These are phyloP conservation scores for Argentina silus DNA, from an alignment of 2,797 vertebrate genomes.

Conservation along the genomic window DNA sequence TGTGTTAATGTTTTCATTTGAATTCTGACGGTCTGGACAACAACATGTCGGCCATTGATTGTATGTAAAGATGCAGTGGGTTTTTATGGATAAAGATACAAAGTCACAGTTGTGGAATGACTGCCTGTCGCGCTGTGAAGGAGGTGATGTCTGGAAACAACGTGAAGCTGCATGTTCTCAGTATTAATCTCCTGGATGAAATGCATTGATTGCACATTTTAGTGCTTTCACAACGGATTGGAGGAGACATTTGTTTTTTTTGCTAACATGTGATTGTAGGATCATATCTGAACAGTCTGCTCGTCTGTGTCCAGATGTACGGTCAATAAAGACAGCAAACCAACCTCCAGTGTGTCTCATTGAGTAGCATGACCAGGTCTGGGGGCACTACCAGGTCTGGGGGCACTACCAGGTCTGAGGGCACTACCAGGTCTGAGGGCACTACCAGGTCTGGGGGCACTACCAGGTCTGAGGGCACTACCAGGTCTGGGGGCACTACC, in stretches of 20 bases:
- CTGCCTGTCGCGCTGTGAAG: not conserved
- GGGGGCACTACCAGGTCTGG: too few relatives aligned
- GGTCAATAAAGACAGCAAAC: slow-evolving; percentile 10
- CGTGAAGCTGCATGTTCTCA: not conserved
- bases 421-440: too few relatives aligned
- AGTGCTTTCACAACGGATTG: not conserved
- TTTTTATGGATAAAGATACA: not conserved
- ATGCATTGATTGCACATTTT: slow-evolving; percentile 13
- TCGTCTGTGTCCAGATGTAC: not conserved
- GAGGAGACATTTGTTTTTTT: not conserved
- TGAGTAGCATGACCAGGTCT: too few relatives aligned
- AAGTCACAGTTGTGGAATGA: not conserved
- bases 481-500: too few relatives aligned
- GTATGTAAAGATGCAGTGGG: not conserved
- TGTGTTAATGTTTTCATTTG: not conserved
- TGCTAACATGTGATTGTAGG: not conserved
- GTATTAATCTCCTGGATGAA: not conserved
- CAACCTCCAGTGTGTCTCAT: not conserved
- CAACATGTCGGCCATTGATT: not conserved
- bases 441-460: too few relatives aligned
- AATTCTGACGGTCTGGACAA: not conserved
- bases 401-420: too few relatives aligned
- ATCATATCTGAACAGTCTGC: too few relatives aligned
- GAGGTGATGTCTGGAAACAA: not conserved
- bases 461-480: too few relatives aligned